Evolutionary conservation across 2,888 invertebrate genomes (phyloP).

Genomic region (Liopterus haemorrhoidalis): DNA sequence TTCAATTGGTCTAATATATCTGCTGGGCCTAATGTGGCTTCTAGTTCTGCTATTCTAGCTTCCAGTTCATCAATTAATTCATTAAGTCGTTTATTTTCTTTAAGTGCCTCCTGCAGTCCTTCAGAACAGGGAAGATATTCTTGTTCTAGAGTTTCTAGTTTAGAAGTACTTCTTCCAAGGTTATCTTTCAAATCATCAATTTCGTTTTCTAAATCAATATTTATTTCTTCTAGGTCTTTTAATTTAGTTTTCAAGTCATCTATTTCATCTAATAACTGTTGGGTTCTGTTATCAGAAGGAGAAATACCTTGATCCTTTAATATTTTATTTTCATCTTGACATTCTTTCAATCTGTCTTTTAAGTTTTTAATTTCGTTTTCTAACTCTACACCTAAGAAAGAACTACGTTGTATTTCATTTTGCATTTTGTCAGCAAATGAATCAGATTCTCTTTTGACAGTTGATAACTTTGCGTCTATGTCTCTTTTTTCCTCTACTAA

Average conservation of each 20-base stretch:
- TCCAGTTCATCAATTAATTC: neutral
- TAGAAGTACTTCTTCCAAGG: constrained; percentile 2
- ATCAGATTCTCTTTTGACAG: too few relatives aligned
- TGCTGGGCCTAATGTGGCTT: constrained; percentile 10
- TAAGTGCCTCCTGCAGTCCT: neutral
- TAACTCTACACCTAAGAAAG: neutral
- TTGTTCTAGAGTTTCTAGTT: too few relatives aligned
- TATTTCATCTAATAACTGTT: too few relatives aligned
- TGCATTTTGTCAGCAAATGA: too few relatives aligned
- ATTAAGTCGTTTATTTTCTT: constrained; percentile 1
- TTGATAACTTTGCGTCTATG: too few relatives aligned
- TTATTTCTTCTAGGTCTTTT: constrained; percentile 7
- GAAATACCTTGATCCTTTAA: neutral
- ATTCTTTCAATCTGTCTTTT: neutral
- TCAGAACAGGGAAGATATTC: too few relatives aligned
- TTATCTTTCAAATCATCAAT: constrained; percentile 7
- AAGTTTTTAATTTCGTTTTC: constrained; percentile 5
- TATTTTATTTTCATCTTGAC: constrained; percentile 3
- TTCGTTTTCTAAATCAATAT: constrained; percentile 8
- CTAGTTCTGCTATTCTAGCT: constrained; percentile 8
- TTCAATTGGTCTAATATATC: constrained; percentile 16
- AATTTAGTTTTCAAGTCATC: neutral
- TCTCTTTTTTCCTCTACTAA: too few relatives aligned
- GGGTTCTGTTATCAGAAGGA: neutral
- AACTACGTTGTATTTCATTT: too few relatives aligned